Base-by-base conservation (phyloP, 2,888 invertebrate species). In the Troilus luridus region DNA sequence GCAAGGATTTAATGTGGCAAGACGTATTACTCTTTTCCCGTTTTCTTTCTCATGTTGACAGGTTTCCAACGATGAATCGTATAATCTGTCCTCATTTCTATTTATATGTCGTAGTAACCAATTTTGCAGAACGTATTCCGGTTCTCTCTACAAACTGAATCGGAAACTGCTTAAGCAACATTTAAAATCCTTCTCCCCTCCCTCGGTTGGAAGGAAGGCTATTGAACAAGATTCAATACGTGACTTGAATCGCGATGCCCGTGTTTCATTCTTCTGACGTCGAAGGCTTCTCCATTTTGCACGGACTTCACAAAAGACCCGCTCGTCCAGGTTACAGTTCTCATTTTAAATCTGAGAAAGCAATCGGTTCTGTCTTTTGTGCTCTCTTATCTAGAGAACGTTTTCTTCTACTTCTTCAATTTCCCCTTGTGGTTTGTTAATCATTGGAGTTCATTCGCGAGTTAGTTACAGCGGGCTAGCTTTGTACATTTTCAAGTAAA, bases 201-300 rank as follows among this genome's bases (percentile, higher is more conserved):
- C n/a, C 56, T 41, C 41, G 2, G 41, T 41, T 41, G 41, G 41
- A 56, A 12, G 56, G 56, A 5, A 85, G 56, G n/a, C 85, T 56
- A 85, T 85, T 85, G 85, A 85, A 58, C 85, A 85, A 58, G 85
- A 85, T 85, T 85, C 85, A 85, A 58, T 85, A 85, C 85, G 85
- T 85, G 85, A 85, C 85, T 58, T 58, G 85, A 85, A 54, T 85
- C 56, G 5, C 56, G 56, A 85, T 85, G 56, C 2, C 85, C 56
- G 85, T 85, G 56, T 85, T 77, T 77, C 72, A 77, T 41, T 77
- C 27, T 9, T 19, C 6, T 77, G 72, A 27, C 27, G 72, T 41
- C 7, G 27, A 77, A 77, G 72, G 9, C 72, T 77, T 9, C 85
- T 19, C 58, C 54, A 0, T 5, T 21, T 11, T 11, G 41, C 0